Evolutionary conservation across 1,140 invertebrate genomes (phyloP), one percentile per base, ranked within the genome.

Genomic region (Cryptotermes secundus): DNA sequence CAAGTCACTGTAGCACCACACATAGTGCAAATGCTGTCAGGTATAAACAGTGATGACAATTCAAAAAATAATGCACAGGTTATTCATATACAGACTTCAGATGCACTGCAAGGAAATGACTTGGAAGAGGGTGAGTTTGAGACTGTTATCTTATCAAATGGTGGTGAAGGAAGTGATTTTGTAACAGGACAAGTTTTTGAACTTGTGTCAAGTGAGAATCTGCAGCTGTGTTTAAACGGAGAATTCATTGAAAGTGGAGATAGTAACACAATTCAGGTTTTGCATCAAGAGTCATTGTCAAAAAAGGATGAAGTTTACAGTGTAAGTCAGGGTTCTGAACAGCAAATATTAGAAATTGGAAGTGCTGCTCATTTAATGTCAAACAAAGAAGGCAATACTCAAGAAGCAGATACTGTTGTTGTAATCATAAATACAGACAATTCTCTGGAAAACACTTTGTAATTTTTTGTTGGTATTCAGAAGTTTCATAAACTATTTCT

Each of bases 171-270:
- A 72, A 72, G n/a, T 72, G 59, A 72, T 72, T 72, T 31, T 72
- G 59, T 72, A n/a, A 14, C 59, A 72, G 26, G 59, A 31, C 26
- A n/a, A 31, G n/a, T 72, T 72, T 72, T 31, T 72, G 26, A 72
- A 72, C 59, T 72, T n/a, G 59, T 72, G 26, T 72, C 59, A n/a
- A n/a, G 59, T n/a, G 26, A 72, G 59, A 72, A 72, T 72, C n/a
- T 72, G 16, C 26, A 16, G 31, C n/a, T 72, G 59, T 72, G 59
- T 72, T 72, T 72, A 72, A 72, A 72, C 31, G 59, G 26, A 31
- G 59, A 31, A n/a, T 72, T 31, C 16, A 31, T 72, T 31, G 59
- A 72, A 72, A n/a, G 26, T 72, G 59, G n/a, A 3, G 59, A 72
- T 72, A 16, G 59, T 16, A 72, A 72, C 7, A n/a, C 59, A 10